Percentiles rank a stretch among this genome's conserved stretches.
Evolutionary conservation across 2,797 vertebrate genomes (phyloP).

Genomic region (Gallirallus australis): DNA sequence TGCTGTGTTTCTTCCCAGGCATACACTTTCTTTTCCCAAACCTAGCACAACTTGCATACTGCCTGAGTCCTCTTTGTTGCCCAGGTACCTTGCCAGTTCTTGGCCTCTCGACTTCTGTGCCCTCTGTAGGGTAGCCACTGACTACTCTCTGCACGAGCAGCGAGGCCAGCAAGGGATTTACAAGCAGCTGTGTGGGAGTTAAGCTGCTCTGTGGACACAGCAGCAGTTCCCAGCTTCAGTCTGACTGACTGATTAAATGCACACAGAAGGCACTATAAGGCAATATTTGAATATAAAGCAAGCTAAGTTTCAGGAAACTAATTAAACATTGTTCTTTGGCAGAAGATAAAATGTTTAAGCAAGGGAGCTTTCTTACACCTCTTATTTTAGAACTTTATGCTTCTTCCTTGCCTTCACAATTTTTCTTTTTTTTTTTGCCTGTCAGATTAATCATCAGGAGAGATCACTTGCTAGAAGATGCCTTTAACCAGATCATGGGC

Average conservation of each 20-base stretch:
- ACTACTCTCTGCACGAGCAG: background rate
- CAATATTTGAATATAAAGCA: background rate
- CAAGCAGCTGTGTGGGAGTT: background rate
- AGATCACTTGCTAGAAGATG: conserved; percentile 96
- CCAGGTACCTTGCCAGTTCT: background rate
- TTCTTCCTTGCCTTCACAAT: background rate
- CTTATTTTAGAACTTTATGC: background rate
- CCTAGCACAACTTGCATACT: background rate
- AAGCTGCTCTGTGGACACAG: background rate
- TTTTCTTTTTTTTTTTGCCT: background rate
- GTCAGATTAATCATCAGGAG: conserved; percentile 94
- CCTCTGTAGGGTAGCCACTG: background rate
- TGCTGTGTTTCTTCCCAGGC: background rate
- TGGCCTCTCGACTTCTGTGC: background rate
- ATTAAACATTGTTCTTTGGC: background rate
- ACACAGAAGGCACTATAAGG: background rate
- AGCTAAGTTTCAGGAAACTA: background rate
- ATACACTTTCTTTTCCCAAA: background rate
- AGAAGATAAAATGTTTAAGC: background rate
- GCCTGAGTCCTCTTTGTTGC: background rate
- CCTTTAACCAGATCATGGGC: conserved; percentile 99
- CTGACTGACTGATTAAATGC: background rate
- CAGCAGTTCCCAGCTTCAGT: background rate
- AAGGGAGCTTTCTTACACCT: background rate
- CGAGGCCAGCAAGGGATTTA: background rate